These are phyloP conservation scores for Petrolisthes cinctipes DNA, from an alignment of 2,888 invertebrate species.

Conservation along the genomic window DNA sequence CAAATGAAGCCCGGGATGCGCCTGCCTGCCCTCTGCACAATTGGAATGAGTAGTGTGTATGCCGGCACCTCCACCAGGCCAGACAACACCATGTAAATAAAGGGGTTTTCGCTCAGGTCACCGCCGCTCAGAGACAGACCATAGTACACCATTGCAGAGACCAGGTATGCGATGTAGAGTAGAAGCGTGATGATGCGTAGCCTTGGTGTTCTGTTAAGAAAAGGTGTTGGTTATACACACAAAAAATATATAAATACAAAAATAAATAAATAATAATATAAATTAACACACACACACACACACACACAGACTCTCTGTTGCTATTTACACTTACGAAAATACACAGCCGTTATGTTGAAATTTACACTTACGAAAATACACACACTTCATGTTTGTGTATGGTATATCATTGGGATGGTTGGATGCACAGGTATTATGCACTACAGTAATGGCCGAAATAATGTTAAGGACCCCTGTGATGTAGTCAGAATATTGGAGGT, in stretches of 20 bases:
- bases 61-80: conserved; percentile 61
- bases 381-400: no score
- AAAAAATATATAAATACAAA: neutral
- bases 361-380: no score
- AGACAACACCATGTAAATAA: conserved; percentile 49
- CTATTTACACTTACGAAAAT: no score
- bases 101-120: conserved; percentile 51
- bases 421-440: no score
- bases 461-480: no score
- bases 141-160: conserved; percentile 49
- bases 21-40: conserved; percentile 47
- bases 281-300: neutral
- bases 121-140: conserved; percentile 59
- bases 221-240: neutral
- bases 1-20: conserved; percentile 8
- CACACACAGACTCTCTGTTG: neutral
- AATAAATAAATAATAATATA: neutral
- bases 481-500: no score
- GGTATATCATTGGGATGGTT: no score
- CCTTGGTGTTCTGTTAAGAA: conserved; percentile 20
- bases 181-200: conserved; percentile 35
- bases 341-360: no score
- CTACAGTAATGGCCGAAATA: no score
- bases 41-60: conserved; percentile 34
- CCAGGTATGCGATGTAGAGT: conserved; percentile 37